Evolutionary conservation across 2,113 vertebrate genomes (phyloP).

Genomic region (Mesoclemmys tuberculata): DNA sequence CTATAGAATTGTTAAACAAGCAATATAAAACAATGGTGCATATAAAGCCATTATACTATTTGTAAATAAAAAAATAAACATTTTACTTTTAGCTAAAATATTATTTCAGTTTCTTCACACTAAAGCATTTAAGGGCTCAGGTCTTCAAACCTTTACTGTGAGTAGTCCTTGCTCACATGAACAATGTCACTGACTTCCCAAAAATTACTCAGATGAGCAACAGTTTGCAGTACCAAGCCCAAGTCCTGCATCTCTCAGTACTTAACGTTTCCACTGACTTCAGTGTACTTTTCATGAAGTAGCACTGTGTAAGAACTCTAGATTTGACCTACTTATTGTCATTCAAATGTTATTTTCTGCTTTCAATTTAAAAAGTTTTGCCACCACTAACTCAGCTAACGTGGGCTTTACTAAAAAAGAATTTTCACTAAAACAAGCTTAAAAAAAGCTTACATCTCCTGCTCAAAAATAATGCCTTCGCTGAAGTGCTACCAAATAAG

Average conservation of each 20-base stretch:
- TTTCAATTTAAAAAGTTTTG: background rate
- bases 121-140: background rate
- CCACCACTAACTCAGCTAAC: background rate
- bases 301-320: background rate
- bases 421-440: background rate
- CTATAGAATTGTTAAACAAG: conserved; percentile 9
- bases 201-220: background rate
- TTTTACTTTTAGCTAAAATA: background rate
- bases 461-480: background rate
- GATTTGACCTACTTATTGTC: background rate
- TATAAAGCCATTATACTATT: background rate
- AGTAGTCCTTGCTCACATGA: background rate
- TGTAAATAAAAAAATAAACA: background rate
- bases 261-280: background rate
- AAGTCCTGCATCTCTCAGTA: background rate
- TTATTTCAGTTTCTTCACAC: background rate
- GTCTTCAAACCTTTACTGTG: background rate
- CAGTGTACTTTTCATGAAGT: background rate
- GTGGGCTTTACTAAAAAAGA: background rate
- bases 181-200: background rate
- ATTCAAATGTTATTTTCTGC: background rate
- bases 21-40: background rate
- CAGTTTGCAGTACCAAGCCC: background rate
- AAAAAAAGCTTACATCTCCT: background rate
- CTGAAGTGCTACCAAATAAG: background rate